phyloP scores from a whole-genome alignment of 2,113 vertebrate genomes.

The Mohoua ochrocephala region DNA sequence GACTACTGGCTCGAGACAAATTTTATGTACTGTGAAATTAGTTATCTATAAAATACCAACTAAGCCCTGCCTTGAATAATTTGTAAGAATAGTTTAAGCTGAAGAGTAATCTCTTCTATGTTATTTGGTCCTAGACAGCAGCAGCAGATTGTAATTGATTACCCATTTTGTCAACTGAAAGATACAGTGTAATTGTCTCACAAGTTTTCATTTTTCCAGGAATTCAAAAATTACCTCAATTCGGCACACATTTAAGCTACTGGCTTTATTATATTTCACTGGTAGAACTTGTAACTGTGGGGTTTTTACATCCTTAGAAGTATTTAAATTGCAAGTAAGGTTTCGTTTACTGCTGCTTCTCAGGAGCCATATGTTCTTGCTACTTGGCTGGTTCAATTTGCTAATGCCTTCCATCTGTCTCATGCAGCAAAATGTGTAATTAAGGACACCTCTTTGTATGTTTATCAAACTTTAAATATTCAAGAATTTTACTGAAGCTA shows the following conservation, averaged over 20 bases:
- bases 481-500: background rate
- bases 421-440: slow-evolving; percentile 17
- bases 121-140: background rate
- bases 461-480: slow-evolving; percentile 38
- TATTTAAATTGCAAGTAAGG: slow-evolving; percentile 28
- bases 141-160: background rate
- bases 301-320: background rate
- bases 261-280: background rate
- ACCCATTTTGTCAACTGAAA: background rate
- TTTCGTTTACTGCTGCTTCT: slow-evolving; percentile 55
- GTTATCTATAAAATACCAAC: background rate
- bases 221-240: background rate
- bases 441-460: slow-evolving; percentile 57
- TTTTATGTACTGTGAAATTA: slow-evolving; percentile 24
- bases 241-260: background rate
- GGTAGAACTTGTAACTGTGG: background rate
- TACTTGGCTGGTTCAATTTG: slow-evolving; percentile 56
- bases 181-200: background rate
- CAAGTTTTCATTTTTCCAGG: background rate
- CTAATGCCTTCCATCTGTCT: slow-evolving; percentile 63
- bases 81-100: background rate
- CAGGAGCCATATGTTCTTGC: slow-evolving; percentile 56
- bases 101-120: background rate
- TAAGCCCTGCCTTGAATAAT: background rate
- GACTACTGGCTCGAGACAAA: background rate